Evolutionary conservation across 2,888 invertebrate genomes (phyloP).

Genomic region (Tribolium freemani): DNA sequence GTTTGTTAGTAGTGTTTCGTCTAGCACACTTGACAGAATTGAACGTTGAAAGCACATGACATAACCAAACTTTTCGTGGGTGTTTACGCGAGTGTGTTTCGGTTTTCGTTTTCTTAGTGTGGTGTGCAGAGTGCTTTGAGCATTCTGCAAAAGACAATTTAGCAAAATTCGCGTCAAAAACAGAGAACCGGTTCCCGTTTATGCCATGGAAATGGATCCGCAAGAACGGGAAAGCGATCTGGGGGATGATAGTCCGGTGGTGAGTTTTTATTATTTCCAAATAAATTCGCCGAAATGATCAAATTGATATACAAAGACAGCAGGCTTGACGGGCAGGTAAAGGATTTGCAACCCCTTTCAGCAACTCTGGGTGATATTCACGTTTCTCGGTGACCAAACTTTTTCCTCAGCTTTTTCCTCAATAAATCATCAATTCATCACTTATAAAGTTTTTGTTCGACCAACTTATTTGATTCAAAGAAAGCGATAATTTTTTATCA

Average conservation of each 20-base stretch:
- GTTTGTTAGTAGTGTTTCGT: conserved; percentile 44
- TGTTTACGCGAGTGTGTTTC: conserved; percentile 43
- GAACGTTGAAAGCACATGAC: conserved; percentile 47
- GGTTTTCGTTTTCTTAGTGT: conserved; percentile 38
- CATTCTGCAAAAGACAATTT: conserved; percentile 63
- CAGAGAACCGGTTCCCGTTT: conserved; percentile 88
- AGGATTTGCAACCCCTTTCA: too few species aligned
- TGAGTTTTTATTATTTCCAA: conserved; percentile 68
- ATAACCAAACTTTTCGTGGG: conserved; percentile 52
- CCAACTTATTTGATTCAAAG: too few species aligned
- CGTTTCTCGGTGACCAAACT: too few species aligned
- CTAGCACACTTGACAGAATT: conserved; percentile 29
- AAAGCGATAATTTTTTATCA: too few species aligned
- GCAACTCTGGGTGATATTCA: too few species aligned
- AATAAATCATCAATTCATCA: too few species aligned
- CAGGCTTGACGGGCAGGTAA: background rate
- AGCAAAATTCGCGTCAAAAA: conserved; percentile 93
- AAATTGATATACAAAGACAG: background rate
- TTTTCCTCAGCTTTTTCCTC: too few species aligned
- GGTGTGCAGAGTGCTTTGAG: conserved; percentile 64
- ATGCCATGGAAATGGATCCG: conserved; percentile 81
- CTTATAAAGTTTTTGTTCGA: too few species aligned
- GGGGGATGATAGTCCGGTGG: conserved; percentile 82
- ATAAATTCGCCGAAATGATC: background rate
- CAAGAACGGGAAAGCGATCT: conserved; percentile 78